Evolutionary conservation across 2,797 vertebrate species (phyloP).

Genomic region (Eremophila alpestris): DNA sequence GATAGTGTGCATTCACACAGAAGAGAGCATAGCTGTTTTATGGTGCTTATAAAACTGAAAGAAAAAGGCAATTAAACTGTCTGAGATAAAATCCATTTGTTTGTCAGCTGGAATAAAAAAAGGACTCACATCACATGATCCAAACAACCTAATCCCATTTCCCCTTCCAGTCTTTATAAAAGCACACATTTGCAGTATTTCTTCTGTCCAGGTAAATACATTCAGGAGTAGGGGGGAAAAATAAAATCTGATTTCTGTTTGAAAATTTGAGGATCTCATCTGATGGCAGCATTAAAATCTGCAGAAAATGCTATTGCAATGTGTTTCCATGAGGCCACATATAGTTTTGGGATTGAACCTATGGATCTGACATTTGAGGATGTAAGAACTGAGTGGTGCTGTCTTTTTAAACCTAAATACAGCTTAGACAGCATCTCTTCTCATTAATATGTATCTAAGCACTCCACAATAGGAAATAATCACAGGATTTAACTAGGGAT

Average conservation of each 20-base stretch:
- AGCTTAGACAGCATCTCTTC: background rate
- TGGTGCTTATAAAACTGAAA: constrained; percentile 10
- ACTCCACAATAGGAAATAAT: constrained; percentile 30
- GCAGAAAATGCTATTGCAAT: constrained; percentile 69
- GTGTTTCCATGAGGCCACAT: constrained; percentile 65
- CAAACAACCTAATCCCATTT: background rate
- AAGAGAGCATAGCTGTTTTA: background rate
- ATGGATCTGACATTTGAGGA: constrained; percentile 36
- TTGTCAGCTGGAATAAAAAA: constrained; percentile 14
- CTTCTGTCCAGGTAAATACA: background rate
- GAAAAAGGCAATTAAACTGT: constrained; percentile 33
- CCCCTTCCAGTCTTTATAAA: background rate
- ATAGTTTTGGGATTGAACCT: constrained; percentile 36
- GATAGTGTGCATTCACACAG: background rate
- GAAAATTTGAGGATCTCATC: constrained; percentile 9
- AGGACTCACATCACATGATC: background rate
- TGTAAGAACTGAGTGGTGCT: background rate
- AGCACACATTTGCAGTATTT: background rate
- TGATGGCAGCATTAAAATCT: constrained; percentile 42
- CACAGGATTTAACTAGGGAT: constrained; percentile 21
- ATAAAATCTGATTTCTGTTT: background rate
- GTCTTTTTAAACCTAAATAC: constrained; percentile 5
- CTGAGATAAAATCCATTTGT: constrained; percentile 26
- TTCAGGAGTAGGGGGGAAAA: background rate
- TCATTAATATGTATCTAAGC: constrained; percentile 36